Base-by-base conservation (phyloP, 2,888 invertebrate species). In the Alcis repandata region DNA sequence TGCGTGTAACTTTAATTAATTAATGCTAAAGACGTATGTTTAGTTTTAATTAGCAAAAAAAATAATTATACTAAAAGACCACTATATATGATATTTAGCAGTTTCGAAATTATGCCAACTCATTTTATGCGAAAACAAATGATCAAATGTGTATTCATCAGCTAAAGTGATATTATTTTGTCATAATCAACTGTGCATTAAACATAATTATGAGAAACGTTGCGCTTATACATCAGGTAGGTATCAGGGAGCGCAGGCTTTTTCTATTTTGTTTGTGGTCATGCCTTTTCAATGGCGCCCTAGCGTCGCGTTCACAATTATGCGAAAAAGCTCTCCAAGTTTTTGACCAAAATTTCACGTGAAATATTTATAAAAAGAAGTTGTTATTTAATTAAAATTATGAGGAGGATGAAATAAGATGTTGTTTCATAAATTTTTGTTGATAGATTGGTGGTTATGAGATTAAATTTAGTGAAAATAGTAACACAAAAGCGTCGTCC, bases 401-500 rank as follows among this genome's bases (percentile, higher is more conserved):
- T n/a, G n/a, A n/a, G n/a, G n/a, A n/a, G n/a, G n/a, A n/a, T n/a
- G n/a, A n/a, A n/a, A n/a, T n/a, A n/a, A n/a, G n/a, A n/a, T n/a
- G n/a, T 19, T 8, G 2, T 11, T 9, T 11, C 19, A n/a, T 11
- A 19, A 3, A 19, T 19, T 17, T 17, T 49, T 17, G 32, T 17
- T 9, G 10, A 6, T 15, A 32, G 17, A 33, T 11, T 8, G 4
- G 11, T 1, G 17, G 11, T 8, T 13, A 6, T 15, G 17, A 51
- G 7, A 2, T 32, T 41, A 32, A n/a, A 38, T 9, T 57, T 27
- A n/a, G 22, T 49, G 45, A 58, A 36, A 67, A 38, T 33, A 15
- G 32, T 41, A 17, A 20, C 48, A 40, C 56, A 63, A 71, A 61
- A 66, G 82, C 77, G 74, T 58, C 63, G 59, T 45, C 20, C 68